phyloP scores from a whole-genome alignment of 2,888 invertebrate genomes.

The Anthrax anthrax region DNA sequence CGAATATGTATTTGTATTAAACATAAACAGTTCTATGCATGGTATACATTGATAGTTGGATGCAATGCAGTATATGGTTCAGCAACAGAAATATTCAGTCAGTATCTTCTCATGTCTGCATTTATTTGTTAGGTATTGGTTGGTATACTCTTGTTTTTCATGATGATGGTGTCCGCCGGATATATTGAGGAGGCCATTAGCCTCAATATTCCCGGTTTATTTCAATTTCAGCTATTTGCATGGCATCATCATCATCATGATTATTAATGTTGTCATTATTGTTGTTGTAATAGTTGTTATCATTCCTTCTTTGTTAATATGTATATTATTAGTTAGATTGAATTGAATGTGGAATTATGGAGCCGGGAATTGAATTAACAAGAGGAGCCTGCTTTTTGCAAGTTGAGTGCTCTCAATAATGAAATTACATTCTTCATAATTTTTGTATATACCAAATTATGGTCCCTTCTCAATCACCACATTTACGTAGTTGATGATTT shows the following conservation, averaged over 20 bases:
- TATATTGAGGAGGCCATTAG: background rate
- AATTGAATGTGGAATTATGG: background rate
- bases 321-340: background rate
- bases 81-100: too few relatives aligned
- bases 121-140: background rate
- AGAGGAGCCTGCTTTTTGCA: background rate
- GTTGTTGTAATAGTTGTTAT: too few relatives aligned
- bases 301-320: too few relatives aligned
- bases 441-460: background rate
- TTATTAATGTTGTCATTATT: background rate
- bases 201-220: background rate
- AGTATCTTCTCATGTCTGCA: too few relatives aligned
- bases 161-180: background rate
- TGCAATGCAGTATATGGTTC: too few relatives aligned
- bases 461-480: too few relatives aligned
- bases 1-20: too few relatives aligned
- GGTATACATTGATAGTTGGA: too few relatives aligned
- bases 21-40: too few relatives aligned
- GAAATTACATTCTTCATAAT: background rate
- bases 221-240: background rate
- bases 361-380: background rate
- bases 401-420: background rate
- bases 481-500: too few relatives aligned
- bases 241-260: background rate
- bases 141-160: background rate